phyloP scores from a whole-genome alignment of 2,797 vertebrate genomes.

The Psittacula echo region DNA sequence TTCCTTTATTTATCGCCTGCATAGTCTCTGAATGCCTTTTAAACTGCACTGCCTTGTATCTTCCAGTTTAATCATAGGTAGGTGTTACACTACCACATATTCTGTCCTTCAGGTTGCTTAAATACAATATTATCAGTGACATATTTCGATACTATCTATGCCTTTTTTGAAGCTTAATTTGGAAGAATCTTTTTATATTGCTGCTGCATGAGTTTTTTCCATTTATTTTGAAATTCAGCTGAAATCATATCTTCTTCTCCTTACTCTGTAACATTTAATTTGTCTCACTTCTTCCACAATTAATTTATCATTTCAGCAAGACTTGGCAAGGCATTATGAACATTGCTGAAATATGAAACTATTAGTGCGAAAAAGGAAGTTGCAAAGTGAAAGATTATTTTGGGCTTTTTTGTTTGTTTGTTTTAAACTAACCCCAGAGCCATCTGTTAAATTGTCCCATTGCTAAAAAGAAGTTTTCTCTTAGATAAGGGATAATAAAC shows the following conservation, averaged over 20 bases:
- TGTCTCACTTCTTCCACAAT: constrained; percentile 23
- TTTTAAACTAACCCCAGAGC: background rate
- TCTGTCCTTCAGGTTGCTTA: background rate
- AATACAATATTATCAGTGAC: constrained; percentile 27
- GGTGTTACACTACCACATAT: background rate
- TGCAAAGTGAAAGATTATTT: background rate
- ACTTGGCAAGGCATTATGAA: constrained; percentile 7
- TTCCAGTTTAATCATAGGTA: constrained; percentile 14
- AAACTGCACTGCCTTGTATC: background rate
- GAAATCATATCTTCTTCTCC: background rate
- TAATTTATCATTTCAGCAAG: constrained; percentile 29
- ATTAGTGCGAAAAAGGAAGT: background rate
- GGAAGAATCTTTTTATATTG: constrained; percentile 35
- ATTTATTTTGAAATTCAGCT: constrained; percentile 33
- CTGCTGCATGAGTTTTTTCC: background rate
- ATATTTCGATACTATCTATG: constrained; percentile 7
- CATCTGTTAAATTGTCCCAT: background rate
- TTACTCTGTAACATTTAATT: constrained; percentile 29
- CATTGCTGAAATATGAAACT: background rate
- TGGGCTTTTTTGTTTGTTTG: background rate
- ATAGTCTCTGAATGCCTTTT: background rate
- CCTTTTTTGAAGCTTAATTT: constrained; percentile 16
- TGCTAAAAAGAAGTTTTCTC: background rate
- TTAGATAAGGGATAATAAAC: background rate
- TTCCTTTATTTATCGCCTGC: constrained; percentile 8